A percentile compares a stretch with the other conserved stretches of the same genome.
Evolutionary conservation across 2,113 vertebrate genomes (phyloP).

Genomic region (Platycercus adscitus): DNA sequence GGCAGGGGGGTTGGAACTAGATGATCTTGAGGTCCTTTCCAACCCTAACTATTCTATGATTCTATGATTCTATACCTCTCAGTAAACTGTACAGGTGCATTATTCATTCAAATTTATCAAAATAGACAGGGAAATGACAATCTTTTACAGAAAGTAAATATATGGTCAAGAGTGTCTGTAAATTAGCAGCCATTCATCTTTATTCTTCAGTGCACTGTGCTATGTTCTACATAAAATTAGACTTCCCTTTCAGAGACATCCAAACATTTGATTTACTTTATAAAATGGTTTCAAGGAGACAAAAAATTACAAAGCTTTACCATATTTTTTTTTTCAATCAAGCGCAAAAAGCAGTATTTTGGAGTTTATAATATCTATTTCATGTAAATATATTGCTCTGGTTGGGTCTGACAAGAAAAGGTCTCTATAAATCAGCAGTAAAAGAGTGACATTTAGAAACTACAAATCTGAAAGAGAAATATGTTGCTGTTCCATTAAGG

Average conservation of each 20-base stretch:
- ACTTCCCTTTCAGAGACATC: neutral
- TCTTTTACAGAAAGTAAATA: neutral
- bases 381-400: neutral
- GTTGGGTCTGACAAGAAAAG: neutral
- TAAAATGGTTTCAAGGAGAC: neutral
- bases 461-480: slow-evolving; percentile 46
- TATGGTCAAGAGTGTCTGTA: neutral
- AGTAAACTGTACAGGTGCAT: neutral
- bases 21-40: too few species aligned
- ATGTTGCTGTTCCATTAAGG: slow-evolving; percentile 39
- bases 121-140: neutral
- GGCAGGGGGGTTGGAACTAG: too few species aligned
- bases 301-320: neutral
- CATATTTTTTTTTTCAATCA: neutral
- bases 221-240: neutral
- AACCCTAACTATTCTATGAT: too few species aligned
- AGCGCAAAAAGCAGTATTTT: neutral
- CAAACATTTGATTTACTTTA: slow-evolving; percentile 16
- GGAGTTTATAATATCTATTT: neutral
- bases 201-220: neutral
- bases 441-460: slow-evolving; percentile 51
- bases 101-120: neutral
- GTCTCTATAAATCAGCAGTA: slow-evolving; percentile 35
- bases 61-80: neutral
- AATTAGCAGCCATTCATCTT: neutral